A percentile compares a stretch with the other conserved stretches of the same genome.
Conservation (phyloP, 2,888 invertebrate species). For the Cephonodes hylas region DNA sequence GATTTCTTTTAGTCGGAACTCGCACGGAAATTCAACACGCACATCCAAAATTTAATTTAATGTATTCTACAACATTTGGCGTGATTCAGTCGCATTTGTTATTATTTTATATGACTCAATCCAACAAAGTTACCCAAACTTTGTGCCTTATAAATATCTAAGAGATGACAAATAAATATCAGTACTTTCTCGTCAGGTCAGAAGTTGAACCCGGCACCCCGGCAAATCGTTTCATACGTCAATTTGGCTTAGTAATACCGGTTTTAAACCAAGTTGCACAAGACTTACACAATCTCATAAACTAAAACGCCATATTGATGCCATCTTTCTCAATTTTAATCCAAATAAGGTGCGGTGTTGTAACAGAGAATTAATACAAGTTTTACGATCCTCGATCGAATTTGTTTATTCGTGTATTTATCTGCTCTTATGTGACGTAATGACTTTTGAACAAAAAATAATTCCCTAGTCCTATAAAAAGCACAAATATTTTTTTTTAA, state of each 20-base stretch:
- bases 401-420: neutral
- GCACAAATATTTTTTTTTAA: neutral
- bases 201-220: neutral
- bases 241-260: neutral
- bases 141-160: neutral
- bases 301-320: constrained; percentile 10
- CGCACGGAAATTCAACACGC: neutral
- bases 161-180: neutral
- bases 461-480: too few species aligned
- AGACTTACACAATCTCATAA: constrained; percentile 13
- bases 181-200: neutral
- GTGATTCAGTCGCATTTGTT: neutral
- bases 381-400: neutral
- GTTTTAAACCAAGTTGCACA: constrained; percentile 12
- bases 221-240: neutral
- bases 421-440: neutral
- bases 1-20: neutral
- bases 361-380: neutral
- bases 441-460: too few species aligned
- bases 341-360: constrained; percentile 3
- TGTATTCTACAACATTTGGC: neutral
- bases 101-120: neutral
- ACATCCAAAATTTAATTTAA: neutral
- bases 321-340: constrained; percentile 11
- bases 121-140: neutral